These are phyloP conservation scores for Agapornis roseicollis DNA, from an alignment of 2,113 vertebrate species.

Conservation along the genomic window DNA sequence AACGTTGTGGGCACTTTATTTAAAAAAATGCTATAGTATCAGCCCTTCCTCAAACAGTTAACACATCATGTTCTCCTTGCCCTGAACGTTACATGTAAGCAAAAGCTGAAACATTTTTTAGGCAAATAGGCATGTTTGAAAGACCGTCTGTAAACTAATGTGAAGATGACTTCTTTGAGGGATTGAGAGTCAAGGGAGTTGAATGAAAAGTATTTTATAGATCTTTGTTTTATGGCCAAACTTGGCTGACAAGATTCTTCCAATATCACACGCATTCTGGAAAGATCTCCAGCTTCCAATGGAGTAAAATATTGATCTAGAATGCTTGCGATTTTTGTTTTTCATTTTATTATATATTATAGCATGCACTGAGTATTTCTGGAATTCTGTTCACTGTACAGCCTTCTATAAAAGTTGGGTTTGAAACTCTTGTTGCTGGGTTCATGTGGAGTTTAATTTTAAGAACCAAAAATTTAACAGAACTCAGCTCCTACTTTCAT, in stretches of 20 bases:
- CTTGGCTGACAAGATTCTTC: neutral
- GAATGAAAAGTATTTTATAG: neutral
- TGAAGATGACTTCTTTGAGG: neutral
- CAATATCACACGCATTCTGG: neutral
- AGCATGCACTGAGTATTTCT: neutral
- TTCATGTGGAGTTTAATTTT: neutral
- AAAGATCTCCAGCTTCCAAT: neutral
- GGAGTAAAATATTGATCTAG: accelerated
- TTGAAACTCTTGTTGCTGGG: neutral
- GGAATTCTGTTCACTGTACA: neutral
- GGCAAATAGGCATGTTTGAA: neutral
- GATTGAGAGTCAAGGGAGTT: neutral
- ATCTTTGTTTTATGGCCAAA: neutral
- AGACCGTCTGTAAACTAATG: neutral
- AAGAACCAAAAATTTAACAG: neutral
- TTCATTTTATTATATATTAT: neutral
- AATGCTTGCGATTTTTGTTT: neutral
- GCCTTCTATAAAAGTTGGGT: neutral
- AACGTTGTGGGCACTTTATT: neutral
- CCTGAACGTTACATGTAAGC: neutral
- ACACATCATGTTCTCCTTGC: accelerated
- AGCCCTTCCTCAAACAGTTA: neutral
- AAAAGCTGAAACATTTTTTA: neutral
- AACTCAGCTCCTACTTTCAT: neutral
- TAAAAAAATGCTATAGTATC: neutral